Base-by-base conservation (phyloP, 2,888 invertebrate genomes). In the Drosophila buzzatii region DNA sequence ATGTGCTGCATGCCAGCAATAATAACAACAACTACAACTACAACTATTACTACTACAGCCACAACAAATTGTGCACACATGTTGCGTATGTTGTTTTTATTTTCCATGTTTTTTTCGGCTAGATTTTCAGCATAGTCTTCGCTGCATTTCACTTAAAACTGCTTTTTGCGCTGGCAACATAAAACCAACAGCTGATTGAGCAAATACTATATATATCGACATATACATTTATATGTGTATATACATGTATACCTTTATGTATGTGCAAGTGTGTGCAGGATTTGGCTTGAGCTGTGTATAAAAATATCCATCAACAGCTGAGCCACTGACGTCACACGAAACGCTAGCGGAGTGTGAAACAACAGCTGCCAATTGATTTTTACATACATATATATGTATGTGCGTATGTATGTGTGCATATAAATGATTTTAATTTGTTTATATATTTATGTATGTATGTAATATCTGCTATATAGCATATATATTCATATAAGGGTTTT, bases 1-100 rank as follows among this genome's bases (percentile, higher is more conserved):
- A 77, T 76, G 70, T 79, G 80, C 77, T 76, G 70, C 44, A 52
- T 27, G 74, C 74, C 76, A 63, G 41, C 74, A 70, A 53, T 18
- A 62, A 37, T 37, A 37, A 27, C 39, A 66, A 37, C 31, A 64
- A 57, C 55, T 64, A 45, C 44, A 61, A 16, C 49, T 62, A 27
- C 60, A 73, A 12, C 44, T 49, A 16, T 45, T 53, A 12, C 49
- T 27, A 27, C 27, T 27, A 63, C 35, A 27, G 45, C 37, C 73
- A 73, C 79, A 79, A 79, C 80, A 79, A 77, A 67, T 76, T 78
- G 77, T 76, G 72, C 77, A 80, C 77, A 78, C 77, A 78, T 78
- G 77, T 78, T 78, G 80, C 77, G 57, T 80, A 53, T 79, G 79
- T 66, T 79, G 68, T 68, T 59, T 53, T 56, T 39, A 63, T 41